Conservation (phyloP, 2,888 invertebrate species). For the Dromius quadrimaculatus region DNA sequence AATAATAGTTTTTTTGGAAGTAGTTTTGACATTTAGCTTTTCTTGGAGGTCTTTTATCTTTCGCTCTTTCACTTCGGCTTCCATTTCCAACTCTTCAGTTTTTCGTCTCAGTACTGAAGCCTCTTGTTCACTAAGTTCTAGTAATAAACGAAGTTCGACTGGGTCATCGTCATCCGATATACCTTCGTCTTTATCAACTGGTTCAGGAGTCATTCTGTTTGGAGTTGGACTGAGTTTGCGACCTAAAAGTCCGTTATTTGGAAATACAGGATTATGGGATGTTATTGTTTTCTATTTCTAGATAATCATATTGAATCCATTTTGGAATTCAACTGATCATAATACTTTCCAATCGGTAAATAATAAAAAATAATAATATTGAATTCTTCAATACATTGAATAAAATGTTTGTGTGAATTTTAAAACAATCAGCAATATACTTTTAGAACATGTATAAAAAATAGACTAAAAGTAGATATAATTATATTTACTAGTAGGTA, state of each 20-base stretch:
- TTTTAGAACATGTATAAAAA: conserved; percentile 22
- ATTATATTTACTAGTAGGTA: conserved; percentile 25
- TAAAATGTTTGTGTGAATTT: no score
- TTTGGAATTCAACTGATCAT: no score
- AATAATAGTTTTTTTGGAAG: conserved; percentile 58
- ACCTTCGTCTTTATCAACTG: conserved; percentile 79
- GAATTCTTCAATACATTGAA: no score
- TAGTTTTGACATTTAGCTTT: conserved; percentile 71
- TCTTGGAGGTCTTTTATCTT: conserved; percentile 84
- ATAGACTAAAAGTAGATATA: conserved; percentile 37
- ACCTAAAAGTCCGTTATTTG: no score
- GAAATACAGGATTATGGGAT: no score
- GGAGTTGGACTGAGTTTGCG: conserved; percentile 77
- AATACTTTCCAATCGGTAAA: no score
- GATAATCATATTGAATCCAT: no score
- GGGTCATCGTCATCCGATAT: conserved; percentile 85
- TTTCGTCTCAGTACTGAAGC: conserved; percentile 84
- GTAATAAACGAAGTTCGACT: conserved; percentile 83
- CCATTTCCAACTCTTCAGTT: conserved; percentile 85
- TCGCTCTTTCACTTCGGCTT: conserved; percentile 79
- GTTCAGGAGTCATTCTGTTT: conserved; percentile 75
- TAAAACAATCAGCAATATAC: no score
- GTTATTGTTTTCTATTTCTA: no score
- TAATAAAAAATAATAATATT: no score
- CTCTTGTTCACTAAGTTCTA: conserved; percentile 93